A percentile compares a stretch with the other conserved stretches of the same genome.
Conservation (phyloP, 2,888 invertebrate genomes). For the Sesia apiformis region DNA sequence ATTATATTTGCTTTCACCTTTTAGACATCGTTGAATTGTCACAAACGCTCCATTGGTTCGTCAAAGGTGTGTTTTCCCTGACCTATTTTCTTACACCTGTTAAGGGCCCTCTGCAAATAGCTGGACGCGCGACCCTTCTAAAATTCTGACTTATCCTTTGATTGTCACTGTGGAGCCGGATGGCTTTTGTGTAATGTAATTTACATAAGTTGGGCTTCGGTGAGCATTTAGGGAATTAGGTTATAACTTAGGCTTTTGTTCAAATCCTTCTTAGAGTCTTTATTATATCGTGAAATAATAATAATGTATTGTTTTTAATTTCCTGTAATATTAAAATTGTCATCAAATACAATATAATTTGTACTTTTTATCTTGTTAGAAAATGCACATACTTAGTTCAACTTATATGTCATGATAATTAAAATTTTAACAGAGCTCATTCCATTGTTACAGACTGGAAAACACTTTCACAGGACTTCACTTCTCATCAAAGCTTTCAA, state of each 20-base stretch:
- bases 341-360: too few relatives aligned
- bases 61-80: slow-evolving; percentile 8
- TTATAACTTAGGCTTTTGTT: too few relatives aligned
- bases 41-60: slow-evolving; percentile 10
- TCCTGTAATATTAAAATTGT: too few relatives aligned
- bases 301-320: too few relatives aligned
- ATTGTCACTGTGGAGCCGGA: background rate
- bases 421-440: background rate
- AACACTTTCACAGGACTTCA: slow-evolving; percentile 95
- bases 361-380: too few relatives aligned
- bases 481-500: slow-evolving; percentile 97
- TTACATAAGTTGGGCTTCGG: slow-evolving; percentile 2
- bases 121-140: slow-evolving; percentile 5
- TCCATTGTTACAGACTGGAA: slow-evolving; percentile 84
- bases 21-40: slow-evolving; percentile 13
- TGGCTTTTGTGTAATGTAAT: background rate
- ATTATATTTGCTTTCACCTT: slow-evolving; percentile 25
- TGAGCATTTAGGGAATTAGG: slow-evolving; percentile 5
- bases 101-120: slow-evolving; percentile 10
- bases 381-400: too few relatives aligned
- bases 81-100: slow-evolving; percentile 8
- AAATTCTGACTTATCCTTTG: background rate
- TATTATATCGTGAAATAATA: too few relatives aligned
- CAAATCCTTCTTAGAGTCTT: too few relatives aligned
- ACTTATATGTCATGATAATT: background rate